These are phyloP conservation scores for Elysia crispata DNA, from an alignment of 2,888 invertebrate genomes.

Conservation along the genomic window DNA sequence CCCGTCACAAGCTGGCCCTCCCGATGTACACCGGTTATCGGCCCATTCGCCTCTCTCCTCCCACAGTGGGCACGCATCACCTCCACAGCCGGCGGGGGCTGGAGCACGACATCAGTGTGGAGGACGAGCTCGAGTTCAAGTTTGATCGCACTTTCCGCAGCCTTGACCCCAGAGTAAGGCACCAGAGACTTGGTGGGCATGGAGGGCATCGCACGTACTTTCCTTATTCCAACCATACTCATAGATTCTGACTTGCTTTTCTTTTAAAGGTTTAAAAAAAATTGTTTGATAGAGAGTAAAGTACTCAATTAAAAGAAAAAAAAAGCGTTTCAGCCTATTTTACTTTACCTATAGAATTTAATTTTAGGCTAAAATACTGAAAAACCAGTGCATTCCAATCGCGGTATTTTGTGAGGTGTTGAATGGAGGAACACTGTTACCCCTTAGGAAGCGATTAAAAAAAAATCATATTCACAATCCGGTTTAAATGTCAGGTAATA, in stretches of 20 bases:
- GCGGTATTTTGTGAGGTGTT: too few relatives aligned
- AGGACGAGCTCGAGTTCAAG: constrained; percentile 65
- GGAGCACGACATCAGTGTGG: constrained; percentile 62
- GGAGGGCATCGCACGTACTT: constrained; percentile 49
- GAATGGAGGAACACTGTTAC: too few relatives aligned
- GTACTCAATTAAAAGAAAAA: too few relatives aligned
- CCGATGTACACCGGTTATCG: constrained; percentile 52
- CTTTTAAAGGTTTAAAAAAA: too few relatives aligned
- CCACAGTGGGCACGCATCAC: constrained; percentile 50
- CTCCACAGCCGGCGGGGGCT: constrained; percentile 49
- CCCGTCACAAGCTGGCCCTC: constrained; percentile 62
- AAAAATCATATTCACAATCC: too few relatives aligned
- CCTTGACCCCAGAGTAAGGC: constrained; percentile 59
- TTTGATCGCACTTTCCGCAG: constrained; percentile 65
- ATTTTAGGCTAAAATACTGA: too few relatives aligned
- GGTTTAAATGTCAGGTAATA: too few relatives aligned
- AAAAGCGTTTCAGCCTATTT: too few relatives aligned
- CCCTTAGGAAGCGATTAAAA: too few relatives aligned
- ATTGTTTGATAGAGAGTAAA: too few relatives aligned
- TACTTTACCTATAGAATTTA: too few relatives aligned
- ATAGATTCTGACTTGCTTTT: constrained; percentile 37
- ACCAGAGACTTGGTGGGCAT: constrained; percentile 40
- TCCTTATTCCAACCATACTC: constrained; percentile 46
- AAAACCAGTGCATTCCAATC: too few relatives aligned
- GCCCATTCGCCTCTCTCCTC: constrained; percentile 38